A percentile compares a stretch with the other conserved stretches of the same genome.
These are phyloP conservation scores for Papilio helenus DNA, from an alignment of 1,140 invertebrate species.

Conservation along the genomic window DNA sequence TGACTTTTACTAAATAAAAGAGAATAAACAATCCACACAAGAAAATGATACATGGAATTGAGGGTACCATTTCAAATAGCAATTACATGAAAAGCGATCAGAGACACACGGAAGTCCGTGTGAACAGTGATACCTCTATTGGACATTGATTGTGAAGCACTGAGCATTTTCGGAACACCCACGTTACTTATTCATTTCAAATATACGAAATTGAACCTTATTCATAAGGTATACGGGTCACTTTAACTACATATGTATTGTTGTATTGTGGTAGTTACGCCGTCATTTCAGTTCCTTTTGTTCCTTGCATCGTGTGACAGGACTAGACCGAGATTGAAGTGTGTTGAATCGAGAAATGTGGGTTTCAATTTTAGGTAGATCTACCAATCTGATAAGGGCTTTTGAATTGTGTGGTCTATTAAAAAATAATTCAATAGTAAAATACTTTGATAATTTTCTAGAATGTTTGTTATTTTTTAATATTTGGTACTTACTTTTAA, in stretches of 20 bases:
- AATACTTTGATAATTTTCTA: too few species aligned
- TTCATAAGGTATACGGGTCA: neutral
- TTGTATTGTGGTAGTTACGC: neutral
- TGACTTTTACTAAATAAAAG: neutral
- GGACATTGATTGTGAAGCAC: constrained; percentile 23
- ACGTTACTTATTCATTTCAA: neutral
- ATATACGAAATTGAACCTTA: neutral
- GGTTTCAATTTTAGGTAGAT: neutral
- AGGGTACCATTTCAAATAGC: constrained; percentile 8
- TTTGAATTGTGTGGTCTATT: too few species aligned
- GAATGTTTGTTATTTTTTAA: too few species aligned
- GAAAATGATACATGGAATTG: neutral
- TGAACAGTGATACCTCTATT: constrained; percentile 27
- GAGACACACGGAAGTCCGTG: constrained; percentile 16
- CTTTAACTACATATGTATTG: neutral
- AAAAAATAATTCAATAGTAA: too few species aligned
- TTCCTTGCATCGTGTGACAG: constrained; percentile 15
- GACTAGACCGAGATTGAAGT: constrained; percentile 14
- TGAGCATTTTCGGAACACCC: constrained; percentile 3
- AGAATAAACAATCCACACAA: neutral
- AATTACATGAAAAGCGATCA: constrained; percentile 25
- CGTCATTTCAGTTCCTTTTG: constrained; percentile 20
- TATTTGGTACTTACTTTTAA: too few species aligned
- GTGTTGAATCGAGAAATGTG: neutral
- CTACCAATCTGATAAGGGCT: neutral